Base-by-base conservation (phyloP, 2,797 vertebrate genomes). In the Pelobates cultripes region DNA sequence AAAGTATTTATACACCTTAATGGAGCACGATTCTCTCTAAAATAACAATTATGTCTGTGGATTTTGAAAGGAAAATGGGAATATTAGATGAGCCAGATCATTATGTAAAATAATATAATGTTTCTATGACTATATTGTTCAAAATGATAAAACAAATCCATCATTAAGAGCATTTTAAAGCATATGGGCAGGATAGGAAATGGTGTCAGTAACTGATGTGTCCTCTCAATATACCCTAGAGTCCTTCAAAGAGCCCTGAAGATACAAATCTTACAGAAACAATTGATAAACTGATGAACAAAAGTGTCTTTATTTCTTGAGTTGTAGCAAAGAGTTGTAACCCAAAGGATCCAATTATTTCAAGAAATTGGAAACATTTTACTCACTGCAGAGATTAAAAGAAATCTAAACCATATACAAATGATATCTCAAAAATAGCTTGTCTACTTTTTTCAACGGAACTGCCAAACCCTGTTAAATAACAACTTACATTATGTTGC, bases 321-420 rank as follows among this genome's bases (percentile, higher is more conserved):
- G 70, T 63, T n/a, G 70, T 13, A 7, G 2, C n/a, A 44, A 64
- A 43, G 4, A 63, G 17, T 7, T 43, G 12, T 63, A 61, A 75
- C 43, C 14, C 51, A 70, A 68, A 41, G 43, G 53, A 75, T 75
- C 53, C 13, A 81, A 70, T 81, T 81, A 64, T 61, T 40, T 74
- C 68, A 7, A 43, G 17, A 71, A 81, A 53, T 28, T 81, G 43
- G 60, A 80, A 76, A 28, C 84, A 85, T 84, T 85, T 80, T 63
- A 5, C 12, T 63, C 66, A 63, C 43, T 71, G 63, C 2, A 13
- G 70, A 43, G 5, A 86, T 81, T 80, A 84, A 85, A 51, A 75
- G 4, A 73, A 10, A 77, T 79, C 53, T 80, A 87, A 73, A 15
- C 15, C 51, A 83, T 10, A 75, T 85, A 84, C 79, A 68, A 85